Conservation (phyloP, 2,797 vertebrate species). For the Ctenopoma multispine region DNA sequence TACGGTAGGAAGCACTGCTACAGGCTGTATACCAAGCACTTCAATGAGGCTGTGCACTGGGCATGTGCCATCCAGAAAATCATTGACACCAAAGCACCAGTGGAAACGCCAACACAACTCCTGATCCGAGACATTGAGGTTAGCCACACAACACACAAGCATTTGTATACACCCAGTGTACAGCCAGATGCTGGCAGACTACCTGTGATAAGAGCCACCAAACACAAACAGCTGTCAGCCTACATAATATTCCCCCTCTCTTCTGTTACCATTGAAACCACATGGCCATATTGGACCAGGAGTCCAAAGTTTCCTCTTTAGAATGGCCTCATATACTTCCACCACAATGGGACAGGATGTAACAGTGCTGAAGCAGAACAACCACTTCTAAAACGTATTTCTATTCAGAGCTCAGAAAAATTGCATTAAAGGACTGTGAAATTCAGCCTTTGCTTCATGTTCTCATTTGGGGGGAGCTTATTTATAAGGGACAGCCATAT, state of each 20-base stretch:
- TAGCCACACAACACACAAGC: slow-evolving; percentile 17
- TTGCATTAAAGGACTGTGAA: slow-evolving; percentile 9
- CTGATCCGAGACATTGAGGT: slow-evolving; percentile 96
- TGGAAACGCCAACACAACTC: slow-evolving; percentile 95
- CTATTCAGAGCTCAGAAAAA: slow-evolving; percentile 5
- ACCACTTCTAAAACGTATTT: slow-evolving; percentile 25
- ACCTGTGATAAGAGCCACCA: slow-evolving; percentile 41
- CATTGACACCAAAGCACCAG: slow-evolving; percentile 92
- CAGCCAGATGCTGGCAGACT: slow-evolving; percentile 25
- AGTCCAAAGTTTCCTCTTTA: slow-evolving; percentile 74
- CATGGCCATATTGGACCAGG: slow-evolving; percentile 27
- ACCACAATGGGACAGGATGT: slow-evolving; percentile 20
- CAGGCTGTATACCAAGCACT: slow-evolving; percentile 92
- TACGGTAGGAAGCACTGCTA: slow-evolving; percentile 95
- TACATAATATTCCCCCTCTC: slow-evolving; percentile 6
- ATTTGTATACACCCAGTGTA: slow-evolving; percentile 17
- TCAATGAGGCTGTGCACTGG: slow-evolving; percentile 95
- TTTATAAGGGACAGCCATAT: slow-evolving; percentile 43
- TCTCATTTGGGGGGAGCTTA: slow-evolving; percentile 24
- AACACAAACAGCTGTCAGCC: slow-evolving; percentile 35
- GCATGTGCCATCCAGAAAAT: slow-evolving; percentile 93
- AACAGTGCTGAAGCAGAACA: slow-evolving; percentile 20
- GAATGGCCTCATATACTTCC: slow-evolving; percentile 56
- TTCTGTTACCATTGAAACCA: slow-evolving; percentile 61
- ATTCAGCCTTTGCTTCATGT: slow-evolving; percentile 3